A percentile compares a stretch with the other conserved stretches of the same genome.
phyloP scores from a whole-genome alignment of 1,140 invertebrate species.

The Gonatopus flavifemur region DNA sequence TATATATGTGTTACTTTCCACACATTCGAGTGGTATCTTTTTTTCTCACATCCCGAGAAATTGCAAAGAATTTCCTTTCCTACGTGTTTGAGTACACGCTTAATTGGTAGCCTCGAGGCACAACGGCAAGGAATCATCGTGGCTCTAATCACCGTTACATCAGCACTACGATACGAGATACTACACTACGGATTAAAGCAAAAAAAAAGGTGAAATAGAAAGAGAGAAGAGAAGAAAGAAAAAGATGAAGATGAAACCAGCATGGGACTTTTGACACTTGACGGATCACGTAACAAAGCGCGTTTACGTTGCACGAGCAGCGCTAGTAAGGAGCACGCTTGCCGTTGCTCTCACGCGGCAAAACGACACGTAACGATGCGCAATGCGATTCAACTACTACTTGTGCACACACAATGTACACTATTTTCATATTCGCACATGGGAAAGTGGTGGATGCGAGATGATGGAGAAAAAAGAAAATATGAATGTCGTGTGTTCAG shows the following conservation, averaged over 20 bases:
- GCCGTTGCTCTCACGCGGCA: constrained; percentile 35
- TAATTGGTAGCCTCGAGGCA: constrained; percentile 27
- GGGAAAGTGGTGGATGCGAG: not conserved
- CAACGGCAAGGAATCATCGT: no score
- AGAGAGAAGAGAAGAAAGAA: constrained; percentile 6
- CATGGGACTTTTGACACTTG: constrained; percentile 19
- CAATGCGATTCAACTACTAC: constrained; percentile 2
- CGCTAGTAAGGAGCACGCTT: constrained; percentile 18
- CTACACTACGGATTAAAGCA: no score
- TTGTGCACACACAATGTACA: no score
- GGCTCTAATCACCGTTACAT: constrained; percentile 31
- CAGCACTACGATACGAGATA: no score
- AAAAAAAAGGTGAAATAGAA: no score
- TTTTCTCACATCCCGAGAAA: no score
- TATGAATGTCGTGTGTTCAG: no score
- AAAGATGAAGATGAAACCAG: constrained; percentile 5
- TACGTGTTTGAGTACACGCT: constrained; percentile 12
- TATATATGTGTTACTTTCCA: no score
- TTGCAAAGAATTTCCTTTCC: no score
- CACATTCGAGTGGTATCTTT: no score
- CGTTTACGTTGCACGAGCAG: no score
- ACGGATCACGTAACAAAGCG: no score
- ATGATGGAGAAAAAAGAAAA: not conserved
- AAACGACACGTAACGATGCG: constrained; percentile 31
- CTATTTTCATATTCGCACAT: constrained; percentile 12